Evolutionary conservation across 2,113 vertebrate genomes (phyloP).

Genomic region (Mustela nigripes): DNA sequence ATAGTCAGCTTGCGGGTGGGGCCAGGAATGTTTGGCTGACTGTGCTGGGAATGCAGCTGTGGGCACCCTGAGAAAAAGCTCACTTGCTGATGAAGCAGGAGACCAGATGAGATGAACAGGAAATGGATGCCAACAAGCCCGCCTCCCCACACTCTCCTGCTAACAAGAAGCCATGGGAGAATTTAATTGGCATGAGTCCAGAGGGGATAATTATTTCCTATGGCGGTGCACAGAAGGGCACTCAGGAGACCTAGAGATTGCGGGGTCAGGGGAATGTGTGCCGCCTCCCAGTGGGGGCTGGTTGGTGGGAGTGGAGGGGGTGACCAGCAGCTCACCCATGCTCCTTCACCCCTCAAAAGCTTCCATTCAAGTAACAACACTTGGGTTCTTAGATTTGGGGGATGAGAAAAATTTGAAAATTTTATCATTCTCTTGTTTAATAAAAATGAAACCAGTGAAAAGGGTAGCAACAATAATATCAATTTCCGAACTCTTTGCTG

Average conservation of each 20-base stretch:
- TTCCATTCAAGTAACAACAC: neutral
- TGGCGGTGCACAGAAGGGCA: neutral
- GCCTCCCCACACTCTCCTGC: slow-evolving; percentile 21
- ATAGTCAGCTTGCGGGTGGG: neutral
- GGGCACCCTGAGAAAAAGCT: slow-evolving; percentile 68
- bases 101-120: slow-evolving; percentile 40
- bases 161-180: slow-evolving; percentile 76
- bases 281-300: neutral
- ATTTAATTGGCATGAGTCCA: slow-evolving; percentile 71
- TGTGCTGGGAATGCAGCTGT: slow-evolving; percentile 71
- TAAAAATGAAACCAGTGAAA: slow-evolving; percentile 1
- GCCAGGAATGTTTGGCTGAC: slow-evolving; percentile 61
- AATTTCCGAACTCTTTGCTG: neutral
- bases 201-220: slow-evolving; percentile 72
- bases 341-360: neutral
- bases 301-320: neutral
- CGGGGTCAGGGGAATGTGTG: neutral
- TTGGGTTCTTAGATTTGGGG: neutral
- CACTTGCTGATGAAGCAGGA: slow-evolving; percentile 57
- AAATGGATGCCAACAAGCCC: slow-evolving; percentile 61
- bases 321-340: neutral
- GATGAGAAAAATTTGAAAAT: neutral
- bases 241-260: neutral
- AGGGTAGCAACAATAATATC: neutral
- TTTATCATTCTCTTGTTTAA: neutral